Base-by-base conservation (phyloP, 2,797 vertebrate genomes). In the Anabas testudineus region DNA sequence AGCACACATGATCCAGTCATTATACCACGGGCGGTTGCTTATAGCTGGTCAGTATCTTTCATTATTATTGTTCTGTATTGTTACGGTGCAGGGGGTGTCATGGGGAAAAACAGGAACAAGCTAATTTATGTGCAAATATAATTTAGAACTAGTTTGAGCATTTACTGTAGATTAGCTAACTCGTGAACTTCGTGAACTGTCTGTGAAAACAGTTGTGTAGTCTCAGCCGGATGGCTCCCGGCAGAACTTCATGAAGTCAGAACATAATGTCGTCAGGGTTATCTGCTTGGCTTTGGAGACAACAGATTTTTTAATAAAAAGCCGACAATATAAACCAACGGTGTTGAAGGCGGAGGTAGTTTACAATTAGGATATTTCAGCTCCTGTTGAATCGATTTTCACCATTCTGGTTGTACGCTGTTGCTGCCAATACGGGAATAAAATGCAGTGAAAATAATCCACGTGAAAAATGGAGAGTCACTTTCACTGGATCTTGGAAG, bases 181-280 rank as follows among this genome's bases (percentile, higher is more conserved):
- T 47, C n/a, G 6, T n/a, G 22, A 22, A 24, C 46, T 14, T 19
- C 18, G 7, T 41, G 7, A 41, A 41, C 36, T 39, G 42, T 9
- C 42, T 46, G 43, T 45, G 42, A 19, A 45, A 45, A 19, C 42
- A 47, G 5, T 26, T 48, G 46, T 46, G 43, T 22, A 47, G 19
- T 24, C 3, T 13, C 22, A 24, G n/a, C n/a, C 15, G 21, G 15
- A 12, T 5, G 28, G 22, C 24, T 49, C 24, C 26, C 2, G 3
- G 24, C 24, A 4, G 16, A 18, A 30, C 48, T 51, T 51, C 18
- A 30, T 49, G 14, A 28, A 49, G 24, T 28, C 47, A 24, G 22
- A 26, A 48, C 48, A 48, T 48, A 48, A 24, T 21, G 45, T 47
- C 45, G 47, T 24, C 45, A 26, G 24, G 48, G 16, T 51, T 51